Evolutionary conservation across 2,113 vertebrate genomes (phyloP).

Genomic region (Mirounga angustirostris): DNA sequence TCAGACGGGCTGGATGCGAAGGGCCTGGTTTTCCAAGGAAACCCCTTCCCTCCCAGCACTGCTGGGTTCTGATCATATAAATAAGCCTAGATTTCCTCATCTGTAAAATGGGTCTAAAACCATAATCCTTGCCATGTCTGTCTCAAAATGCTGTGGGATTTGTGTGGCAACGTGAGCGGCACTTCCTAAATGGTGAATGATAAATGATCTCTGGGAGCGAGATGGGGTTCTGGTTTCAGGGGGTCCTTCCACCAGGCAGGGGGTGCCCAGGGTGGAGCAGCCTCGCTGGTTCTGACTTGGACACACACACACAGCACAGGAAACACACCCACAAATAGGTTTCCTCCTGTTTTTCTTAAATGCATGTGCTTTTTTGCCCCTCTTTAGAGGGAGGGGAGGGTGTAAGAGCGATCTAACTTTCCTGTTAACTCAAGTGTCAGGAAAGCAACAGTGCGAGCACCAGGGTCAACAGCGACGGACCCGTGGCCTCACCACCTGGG

Average conservation of each 20-base stretch:
- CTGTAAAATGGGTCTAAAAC: neutral
- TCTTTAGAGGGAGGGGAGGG: neutral
- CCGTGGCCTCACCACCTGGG: accelerated
- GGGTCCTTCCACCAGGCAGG: neutral
- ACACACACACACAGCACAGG: accelerated
- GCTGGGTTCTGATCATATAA: neutral
- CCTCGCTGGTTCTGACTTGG: neutral
- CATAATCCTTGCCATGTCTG: accelerated
- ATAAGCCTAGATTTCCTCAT: neutral
- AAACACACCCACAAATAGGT: too few species aligned
- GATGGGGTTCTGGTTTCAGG: neutral
- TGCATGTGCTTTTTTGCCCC: neutral
- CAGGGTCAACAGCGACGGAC: accelerated
- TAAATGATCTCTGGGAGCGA: neutral
- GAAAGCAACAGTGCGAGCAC: neutral
- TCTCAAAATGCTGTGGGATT: neutral
- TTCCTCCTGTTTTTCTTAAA: neutral
- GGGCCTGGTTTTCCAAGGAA: neutral
- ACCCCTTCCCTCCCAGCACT: neutral
- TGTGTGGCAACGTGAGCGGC: accelerated
- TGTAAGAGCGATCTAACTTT: neutral
- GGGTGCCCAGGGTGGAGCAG: neutral
- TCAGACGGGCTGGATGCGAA: neutral
- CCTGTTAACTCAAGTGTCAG: neutral
- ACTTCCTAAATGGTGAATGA: neutral